Evolutionary conservation across 2,888 invertebrate genomes (phyloP).

Genomic region (Lasioglossum figueresi): DNA sequence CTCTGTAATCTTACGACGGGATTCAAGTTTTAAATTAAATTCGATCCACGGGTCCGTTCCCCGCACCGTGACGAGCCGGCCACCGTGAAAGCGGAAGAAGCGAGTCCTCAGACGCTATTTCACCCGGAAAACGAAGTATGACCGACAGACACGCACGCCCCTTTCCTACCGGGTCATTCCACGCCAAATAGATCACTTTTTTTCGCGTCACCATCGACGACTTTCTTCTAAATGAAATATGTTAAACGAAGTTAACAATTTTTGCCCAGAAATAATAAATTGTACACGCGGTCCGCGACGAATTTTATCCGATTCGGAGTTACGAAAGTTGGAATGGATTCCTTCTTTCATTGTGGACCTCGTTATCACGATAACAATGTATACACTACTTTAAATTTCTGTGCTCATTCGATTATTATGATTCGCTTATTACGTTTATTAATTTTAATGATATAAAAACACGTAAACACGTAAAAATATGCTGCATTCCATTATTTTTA

Average conservation of each 20-base stretch:
- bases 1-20: slow-evolving; percentile 57
- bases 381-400: background rate
- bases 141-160: background rate
- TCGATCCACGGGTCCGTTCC: slow-evolving; percentile 30
- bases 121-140: background rate
- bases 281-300: no score
- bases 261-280: no score
- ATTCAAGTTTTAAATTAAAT: slow-evolving; percentile 70
- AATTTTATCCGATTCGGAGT: no score
- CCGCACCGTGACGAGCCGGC: background rate
- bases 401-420: background rate
- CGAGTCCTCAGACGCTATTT: background rate
- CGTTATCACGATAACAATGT: background rate
- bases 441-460: background rate
- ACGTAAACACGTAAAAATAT: background rate
- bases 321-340: background rate
- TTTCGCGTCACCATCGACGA: no score
- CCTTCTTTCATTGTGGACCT: background rate
- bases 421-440: background rate
- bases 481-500: background rate
- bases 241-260: no score
- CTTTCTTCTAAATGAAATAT: no score
- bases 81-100: background rate
- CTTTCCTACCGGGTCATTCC: background rate
- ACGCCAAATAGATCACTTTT: no score